Evolutionary conservation across 1,140 invertebrate genomes (phyloP).

Genomic region (Mizuhopecten yessoensis): DNA sequence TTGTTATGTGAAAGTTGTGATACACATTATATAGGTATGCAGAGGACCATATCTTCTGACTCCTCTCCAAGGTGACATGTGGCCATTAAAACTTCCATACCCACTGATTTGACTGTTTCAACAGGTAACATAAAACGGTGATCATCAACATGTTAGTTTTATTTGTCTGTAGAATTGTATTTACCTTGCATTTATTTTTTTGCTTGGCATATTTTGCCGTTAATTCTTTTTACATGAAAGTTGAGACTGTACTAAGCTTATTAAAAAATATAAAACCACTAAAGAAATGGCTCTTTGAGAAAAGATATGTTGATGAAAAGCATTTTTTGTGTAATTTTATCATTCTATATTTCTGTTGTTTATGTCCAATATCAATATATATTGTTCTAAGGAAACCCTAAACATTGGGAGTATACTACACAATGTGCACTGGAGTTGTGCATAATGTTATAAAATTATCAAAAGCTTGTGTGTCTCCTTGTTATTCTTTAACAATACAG

Average conservation of each 20-base stretch:
- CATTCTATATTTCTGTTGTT: constrained; percentile 39
- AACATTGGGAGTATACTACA: constrained; percentile 38
- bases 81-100: neutral
- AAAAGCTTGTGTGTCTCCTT: neutral
- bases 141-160: constrained; percentile 1
- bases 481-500: neutral
- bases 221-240: constrained; percentile 39
- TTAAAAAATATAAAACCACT: neutral
- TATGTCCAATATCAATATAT: constrained; percentile 40
- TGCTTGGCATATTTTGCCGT: constrained; percentile 28
- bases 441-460: constrained; percentile 40
- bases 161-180: constrained; percentile 34
- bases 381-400: constrained; percentile 29
- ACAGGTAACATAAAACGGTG: neutral
- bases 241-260: neutral
- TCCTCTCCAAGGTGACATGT: neutral
- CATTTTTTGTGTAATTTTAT: constrained; percentile 27
- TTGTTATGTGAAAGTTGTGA: constrained; percentile 39
- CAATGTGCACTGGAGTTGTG: constrained; percentile 37
- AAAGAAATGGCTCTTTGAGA: constrained; percentile 34
- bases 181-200: constrained; percentile 40
- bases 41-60: constrained; percentile 28
- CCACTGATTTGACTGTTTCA: neutral
- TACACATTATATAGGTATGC: constrained; percentile 34
- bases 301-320: constrained; percentile 34